Percentiles rank a stretch among this genome's conserved stretches.
phyloP scores from a whole-genome alignment of 2,797 vertebrate species.

The Aselliscus stoliczkanus region DNA sequence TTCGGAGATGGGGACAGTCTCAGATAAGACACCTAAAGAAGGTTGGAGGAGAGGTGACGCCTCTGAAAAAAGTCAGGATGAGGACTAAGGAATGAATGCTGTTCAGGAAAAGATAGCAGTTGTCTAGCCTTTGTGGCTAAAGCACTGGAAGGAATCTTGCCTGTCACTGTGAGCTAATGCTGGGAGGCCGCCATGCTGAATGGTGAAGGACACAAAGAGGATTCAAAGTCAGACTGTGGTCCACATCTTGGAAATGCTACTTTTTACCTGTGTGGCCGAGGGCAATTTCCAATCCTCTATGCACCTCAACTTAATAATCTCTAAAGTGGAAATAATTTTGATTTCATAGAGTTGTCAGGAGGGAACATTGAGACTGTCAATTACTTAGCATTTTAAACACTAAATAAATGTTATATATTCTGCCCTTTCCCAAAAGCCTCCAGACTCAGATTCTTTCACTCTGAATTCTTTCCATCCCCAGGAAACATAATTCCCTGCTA shows the following conservation, averaged over 20 bases:
- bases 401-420: not conserved
- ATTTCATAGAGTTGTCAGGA: not conserved
- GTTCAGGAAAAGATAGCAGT: not conserved
- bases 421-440: not conserved
- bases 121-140: not conserved
- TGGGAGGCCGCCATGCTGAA: not conserved
- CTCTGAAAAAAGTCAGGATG: not conserved
- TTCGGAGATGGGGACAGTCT: not conserved
- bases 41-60: not conserved
- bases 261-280: not conserved
- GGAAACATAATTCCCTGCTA: not conserved
- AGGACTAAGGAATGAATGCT: not conserved
- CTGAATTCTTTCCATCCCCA: not conserved
- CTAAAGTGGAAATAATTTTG: not conserved
- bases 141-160: not conserved
- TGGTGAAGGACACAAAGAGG: not conserved
- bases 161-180: accelerated
- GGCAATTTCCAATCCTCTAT: not conserved
- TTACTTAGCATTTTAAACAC: not conserved
- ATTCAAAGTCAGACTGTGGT: not conserved
- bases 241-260: not conserved
- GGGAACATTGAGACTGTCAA: not conserved
- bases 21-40: not conserved
- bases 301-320: not conserved
- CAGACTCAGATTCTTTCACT: not conserved